Evolutionary conservation across 2,888 invertebrate species (phyloP).

Genomic region (Drosophila setosimentum): DNA sequence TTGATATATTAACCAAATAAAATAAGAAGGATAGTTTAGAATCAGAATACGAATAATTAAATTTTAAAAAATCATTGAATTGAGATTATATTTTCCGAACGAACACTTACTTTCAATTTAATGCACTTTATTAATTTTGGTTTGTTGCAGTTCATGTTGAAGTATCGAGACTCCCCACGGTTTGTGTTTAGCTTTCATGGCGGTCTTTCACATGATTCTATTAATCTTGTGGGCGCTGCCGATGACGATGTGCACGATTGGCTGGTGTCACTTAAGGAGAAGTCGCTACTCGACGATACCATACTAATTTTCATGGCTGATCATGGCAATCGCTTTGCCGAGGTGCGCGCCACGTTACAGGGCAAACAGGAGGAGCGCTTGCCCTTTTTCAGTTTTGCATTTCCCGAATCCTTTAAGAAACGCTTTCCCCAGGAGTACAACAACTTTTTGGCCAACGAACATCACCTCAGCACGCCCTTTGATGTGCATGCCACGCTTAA

Average conservation of each 20-base stretch:
- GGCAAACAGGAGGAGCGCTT: conserved; percentile 96
- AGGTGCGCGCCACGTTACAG: conserved; percentile 93
- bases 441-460: conserved; percentile 88
- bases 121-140: conserved; percentile 28
- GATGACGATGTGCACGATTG: conserved; percentile 90
- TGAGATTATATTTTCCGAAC: too few species aligned
- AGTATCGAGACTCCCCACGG: conserved; percentile 89
- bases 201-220: conserved; percentile 94
- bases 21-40: neutral
- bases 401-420: conserved; percentile 90
- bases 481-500: conserved; percentile 94
- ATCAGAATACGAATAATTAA: too few species aligned
- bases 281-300: conserved; percentile 91
- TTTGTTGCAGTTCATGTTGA: conserved; percentile 86
- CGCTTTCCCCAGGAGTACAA: conserved; percentile 87
- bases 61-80: too few species aligned
- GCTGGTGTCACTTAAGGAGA: conserved; percentile 87
- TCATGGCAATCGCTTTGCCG: conserved; percentile 95
- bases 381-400: conserved; percentile 92
- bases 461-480: conserved; percentile 93
- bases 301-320: conserved; percentile 96
- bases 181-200: conserved; percentile 96
- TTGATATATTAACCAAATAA: neutral
- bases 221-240: conserved; percentile 91
- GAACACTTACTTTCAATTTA: neutral